These are phyloP conservation scores for Seladonia tumulorum DNA, from an alignment of 2,888 invertebrate species.

Conservation along the genomic window DNA sequence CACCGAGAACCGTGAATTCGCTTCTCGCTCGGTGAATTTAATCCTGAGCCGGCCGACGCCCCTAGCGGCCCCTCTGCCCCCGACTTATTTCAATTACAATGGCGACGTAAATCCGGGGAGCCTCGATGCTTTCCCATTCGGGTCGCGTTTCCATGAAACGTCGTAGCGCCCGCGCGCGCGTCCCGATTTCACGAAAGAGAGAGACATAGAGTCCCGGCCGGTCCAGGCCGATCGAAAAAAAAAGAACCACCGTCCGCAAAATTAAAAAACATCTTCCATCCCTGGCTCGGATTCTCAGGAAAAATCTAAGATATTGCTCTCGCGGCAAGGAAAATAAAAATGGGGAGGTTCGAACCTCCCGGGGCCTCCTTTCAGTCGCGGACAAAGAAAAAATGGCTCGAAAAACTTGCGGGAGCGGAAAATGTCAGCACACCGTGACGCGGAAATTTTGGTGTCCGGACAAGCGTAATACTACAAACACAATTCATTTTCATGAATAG, in stretches of 20 bases:
- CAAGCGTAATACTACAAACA: background rate
- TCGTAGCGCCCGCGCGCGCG: background rate
- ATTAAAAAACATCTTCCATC: background rate
- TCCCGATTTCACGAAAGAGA: background rate
- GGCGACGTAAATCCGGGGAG: constrained; percentile 9
- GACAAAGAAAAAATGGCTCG: background rate
- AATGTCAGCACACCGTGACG: background rate
- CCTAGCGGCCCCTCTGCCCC: background rate
- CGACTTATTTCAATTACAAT: constrained; percentile 38
- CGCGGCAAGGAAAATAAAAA: background rate
- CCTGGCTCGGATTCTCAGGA: background rate
- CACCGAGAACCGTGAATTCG: constrained; percentile 15
- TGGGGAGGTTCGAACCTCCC: background rate
- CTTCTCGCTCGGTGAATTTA: constrained; percentile 20
- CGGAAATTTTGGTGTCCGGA: background rate
- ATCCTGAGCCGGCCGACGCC: constrained; percentile 13
- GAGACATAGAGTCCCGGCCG: background rate
- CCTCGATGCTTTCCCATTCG: background rate
- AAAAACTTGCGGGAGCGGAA: background rate
- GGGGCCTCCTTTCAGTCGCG: background rate
- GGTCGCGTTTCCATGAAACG: constrained; percentile 8
- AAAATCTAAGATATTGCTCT: background rate
- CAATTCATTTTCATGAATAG: background rate
- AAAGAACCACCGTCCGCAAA: background rate
- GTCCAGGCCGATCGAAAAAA: background rate